Conservation (phyloP, 2,113 vertebrate genomes). For the Diadophis punctatus region DNA sequence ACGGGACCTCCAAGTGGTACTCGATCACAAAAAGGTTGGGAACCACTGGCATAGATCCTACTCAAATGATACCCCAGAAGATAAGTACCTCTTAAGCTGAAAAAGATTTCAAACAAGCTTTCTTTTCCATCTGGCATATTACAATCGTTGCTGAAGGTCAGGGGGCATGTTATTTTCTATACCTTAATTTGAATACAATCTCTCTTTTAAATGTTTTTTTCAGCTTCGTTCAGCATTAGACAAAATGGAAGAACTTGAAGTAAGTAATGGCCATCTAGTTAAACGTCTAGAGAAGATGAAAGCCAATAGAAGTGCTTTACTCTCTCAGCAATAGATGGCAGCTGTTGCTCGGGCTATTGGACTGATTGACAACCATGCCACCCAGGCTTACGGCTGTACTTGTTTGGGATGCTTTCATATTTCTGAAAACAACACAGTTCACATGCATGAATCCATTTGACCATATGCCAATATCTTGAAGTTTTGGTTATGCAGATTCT, state of each 20-base stretch:
- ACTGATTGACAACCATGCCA: background rate
- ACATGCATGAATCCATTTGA: background rate
- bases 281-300: slow-evolving; percentile 97
- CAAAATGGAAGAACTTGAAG: slow-evolving; percentile 91
- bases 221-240: slow-evolving; percentile 91
- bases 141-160: background rate
- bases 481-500: slow-evolving; percentile 27
- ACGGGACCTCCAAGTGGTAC: no score
- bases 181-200: background rate
- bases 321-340: slow-evolving; percentile 78
- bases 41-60: no score
- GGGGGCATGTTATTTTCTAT: background rate
- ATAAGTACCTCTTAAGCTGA: background rate
- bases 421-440: slow-evolving; percentile 38
- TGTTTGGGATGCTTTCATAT: slow-evolving; percentile 47
- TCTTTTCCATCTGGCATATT: background rate
- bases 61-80: background rate
- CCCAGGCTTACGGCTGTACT: slow-evolving; percentile 32
- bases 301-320: slow-evolving; percentile 79
- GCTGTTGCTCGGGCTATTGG: background rate
- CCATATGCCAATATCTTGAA: background rate
- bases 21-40: no score
- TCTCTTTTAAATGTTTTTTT: slow-evolving; percentile 10
- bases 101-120: background rate
- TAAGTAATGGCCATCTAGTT: slow-evolving; percentile 88